A percentile compares a stretch with the other conserved stretches of the same genome.
These are phyloP conservation scores for Dendrolimus punctatus DNA, from an alignment of 1,140 invertebrate species.

Conservation along the genomic window DNA sequence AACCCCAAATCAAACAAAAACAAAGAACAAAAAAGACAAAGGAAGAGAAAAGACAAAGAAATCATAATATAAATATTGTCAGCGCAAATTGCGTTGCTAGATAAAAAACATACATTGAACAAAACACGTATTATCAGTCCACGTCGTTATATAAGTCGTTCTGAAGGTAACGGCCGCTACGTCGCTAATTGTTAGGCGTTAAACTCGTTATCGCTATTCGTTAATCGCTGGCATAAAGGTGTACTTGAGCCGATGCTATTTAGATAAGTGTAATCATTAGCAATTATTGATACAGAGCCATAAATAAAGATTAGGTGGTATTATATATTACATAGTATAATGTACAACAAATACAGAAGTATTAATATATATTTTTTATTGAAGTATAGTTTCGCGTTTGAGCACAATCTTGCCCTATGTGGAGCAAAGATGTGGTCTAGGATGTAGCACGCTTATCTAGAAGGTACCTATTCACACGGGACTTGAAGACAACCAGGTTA, in stretches of 20 bases:
- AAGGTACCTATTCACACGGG: no score
- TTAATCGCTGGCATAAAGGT: slow-evolving; percentile 18
- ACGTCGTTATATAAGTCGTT: slow-evolving; percentile 14
- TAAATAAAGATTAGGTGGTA: slow-evolving; percentile 8
- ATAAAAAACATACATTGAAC: not conserved
- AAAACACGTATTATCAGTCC: not conserved
- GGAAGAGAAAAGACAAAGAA: no score
- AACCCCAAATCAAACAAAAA: no score
- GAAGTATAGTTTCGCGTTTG: no score
- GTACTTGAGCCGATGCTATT: slow-evolving; percentile 6
- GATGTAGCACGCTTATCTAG: no score
- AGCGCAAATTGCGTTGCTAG: not conserved
- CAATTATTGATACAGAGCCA: slow-evolving; percentile 4
- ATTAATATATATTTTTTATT: no score
- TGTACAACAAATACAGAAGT: no score
- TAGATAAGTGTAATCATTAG: slow-evolving; percentile 4
- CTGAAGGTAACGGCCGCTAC: slow-evolving; percentile 37
- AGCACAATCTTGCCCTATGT: no score
- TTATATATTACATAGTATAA: not conserved
- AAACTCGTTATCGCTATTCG: slow-evolving; percentile 31
- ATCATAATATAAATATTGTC: not conserved
- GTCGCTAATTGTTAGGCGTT: slow-evolving; percentile 22
- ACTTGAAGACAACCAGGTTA: no score
- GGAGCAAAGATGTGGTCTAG: no score
- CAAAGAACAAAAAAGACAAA: no score